Percentiles rank a stretch among this genome's conserved stretches.
These are phyloP conservation scores for Melanchra persicariae DNA, from an alignment of 2,888 invertebrate species.

Conservation along the genomic window DNA sequence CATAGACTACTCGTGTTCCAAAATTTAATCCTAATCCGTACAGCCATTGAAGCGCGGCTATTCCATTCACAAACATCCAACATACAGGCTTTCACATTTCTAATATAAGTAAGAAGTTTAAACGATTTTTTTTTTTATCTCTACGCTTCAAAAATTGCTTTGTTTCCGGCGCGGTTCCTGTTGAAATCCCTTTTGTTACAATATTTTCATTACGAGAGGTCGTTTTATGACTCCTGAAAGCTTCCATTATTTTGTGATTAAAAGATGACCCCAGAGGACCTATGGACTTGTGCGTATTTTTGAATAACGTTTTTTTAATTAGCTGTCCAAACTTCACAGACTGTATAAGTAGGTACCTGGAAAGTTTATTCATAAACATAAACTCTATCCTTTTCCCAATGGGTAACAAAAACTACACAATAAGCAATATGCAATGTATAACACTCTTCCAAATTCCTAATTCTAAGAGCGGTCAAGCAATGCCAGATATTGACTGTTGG, in stretches of 20 bases:
- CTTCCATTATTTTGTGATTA: constrained; percentile 18
- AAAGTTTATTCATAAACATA: background rate
- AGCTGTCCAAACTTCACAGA: background rate
- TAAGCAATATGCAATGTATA: too few species aligned
- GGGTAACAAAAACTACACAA: background rate
- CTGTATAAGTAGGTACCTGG: background rate
- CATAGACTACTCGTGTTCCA: background rate
- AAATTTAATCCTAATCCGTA: background rate
- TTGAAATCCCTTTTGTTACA: constrained; percentile 40
- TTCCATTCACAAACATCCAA: background rate
- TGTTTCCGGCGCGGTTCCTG: constrained; percentile 39
- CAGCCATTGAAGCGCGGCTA: too few species aligned
- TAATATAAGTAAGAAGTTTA: background rate
- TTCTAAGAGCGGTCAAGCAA: too few species aligned
- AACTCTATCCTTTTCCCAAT: background rate
- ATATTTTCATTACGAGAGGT: constrained; percentile 45
- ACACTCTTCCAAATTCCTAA: too few species aligned
- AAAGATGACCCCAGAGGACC: constrained; percentile 8
- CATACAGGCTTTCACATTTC: background rate
- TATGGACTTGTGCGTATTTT: background rate
- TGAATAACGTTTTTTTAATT: background rate
- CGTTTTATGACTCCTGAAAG: constrained; percentile 18
- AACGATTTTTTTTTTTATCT: constrained; percentile 30
- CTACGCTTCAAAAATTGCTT: constrained; percentile 26
- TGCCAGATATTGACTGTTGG: too few species aligned